A percentile compares a stretch with the other conserved stretches of the same genome.
phyloP scores from a whole-genome alignment of 2,113 vertebrate species.

The crab-eating macaque (Macaca fascicularis) region T2T-MFA8v1.1 NC_088375.1:165650001-165650500 shows the following conservation, averaged over 20 bases:
- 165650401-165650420: neutral
- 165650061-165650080: neutral
- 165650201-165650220: neutral
- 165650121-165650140: neutral
- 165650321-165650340: neutral
- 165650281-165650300: neutral
- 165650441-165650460: neutral
- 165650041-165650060: neutral
- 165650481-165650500: neutral
- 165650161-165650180: neutral
- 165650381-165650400: neutral
- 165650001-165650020: neutral
- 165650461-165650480: neutral
- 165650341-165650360: neutral
- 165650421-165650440: neutral
- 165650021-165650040: neutral
- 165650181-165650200: neutral
- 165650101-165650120: neutral
- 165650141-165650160: neutral
- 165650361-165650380: neutral
- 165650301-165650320: neutral
- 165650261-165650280: neutral
- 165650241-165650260: neutral
- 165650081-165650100: neutral
- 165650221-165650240: neutral